Percentiles rank a stretch among this genome's conserved stretches.
These are phyloP conservation scores for Oceanites oceanicus DNA, from an alignment of 2,113 vertebrate species.

Conservation along the genomic window DNA sequence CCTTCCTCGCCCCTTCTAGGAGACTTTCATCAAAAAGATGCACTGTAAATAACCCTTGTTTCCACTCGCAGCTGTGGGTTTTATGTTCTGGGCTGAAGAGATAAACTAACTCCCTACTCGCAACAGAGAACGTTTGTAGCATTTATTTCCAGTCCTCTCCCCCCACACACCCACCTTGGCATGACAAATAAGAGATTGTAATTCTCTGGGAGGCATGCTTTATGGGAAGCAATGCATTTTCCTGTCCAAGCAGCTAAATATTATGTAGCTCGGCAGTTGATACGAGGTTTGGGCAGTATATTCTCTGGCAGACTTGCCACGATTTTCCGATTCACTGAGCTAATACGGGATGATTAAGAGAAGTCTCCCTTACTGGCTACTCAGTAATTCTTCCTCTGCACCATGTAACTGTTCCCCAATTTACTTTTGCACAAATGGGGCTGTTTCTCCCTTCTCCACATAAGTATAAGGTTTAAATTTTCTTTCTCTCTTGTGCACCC, in stretches of 20 bases:
- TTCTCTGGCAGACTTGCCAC: not conserved
- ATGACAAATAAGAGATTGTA: slow-evolving; percentile 23
- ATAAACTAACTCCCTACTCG: slow-evolving; percentile 32
- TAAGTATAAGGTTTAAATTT: not conserved
- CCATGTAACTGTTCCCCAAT: not conserved
- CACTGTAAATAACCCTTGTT: slow-evolving; percentile 25
- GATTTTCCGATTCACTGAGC: slow-evolving; percentile 20
- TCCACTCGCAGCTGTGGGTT: not conserved
- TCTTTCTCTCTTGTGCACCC: not conserved
- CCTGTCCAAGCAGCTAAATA: slow-evolving; percentile 11
- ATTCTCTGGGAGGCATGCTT: slow-evolving; percentile 31
- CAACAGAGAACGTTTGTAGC: not conserved
- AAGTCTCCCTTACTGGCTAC: not conserved
- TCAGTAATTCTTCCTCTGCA: not conserved
- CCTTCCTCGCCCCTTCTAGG: not conserved
- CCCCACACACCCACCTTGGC: not conserved
- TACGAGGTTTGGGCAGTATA: not conserved
- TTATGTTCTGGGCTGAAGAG: slow-evolving; percentile 27
- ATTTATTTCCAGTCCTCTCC: not conserved
- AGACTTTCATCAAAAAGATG: not conserved
- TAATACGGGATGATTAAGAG: slow-evolving; percentile 3
- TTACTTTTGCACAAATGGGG: not conserved
- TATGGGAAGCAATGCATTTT: slow-evolving; percentile 31
- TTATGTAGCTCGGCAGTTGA: not conserved
- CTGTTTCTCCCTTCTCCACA: not conserved